phyloP scores from a whole-genome alignment of 2,888 invertebrate genomes.

The Drosophila merina region DNA sequence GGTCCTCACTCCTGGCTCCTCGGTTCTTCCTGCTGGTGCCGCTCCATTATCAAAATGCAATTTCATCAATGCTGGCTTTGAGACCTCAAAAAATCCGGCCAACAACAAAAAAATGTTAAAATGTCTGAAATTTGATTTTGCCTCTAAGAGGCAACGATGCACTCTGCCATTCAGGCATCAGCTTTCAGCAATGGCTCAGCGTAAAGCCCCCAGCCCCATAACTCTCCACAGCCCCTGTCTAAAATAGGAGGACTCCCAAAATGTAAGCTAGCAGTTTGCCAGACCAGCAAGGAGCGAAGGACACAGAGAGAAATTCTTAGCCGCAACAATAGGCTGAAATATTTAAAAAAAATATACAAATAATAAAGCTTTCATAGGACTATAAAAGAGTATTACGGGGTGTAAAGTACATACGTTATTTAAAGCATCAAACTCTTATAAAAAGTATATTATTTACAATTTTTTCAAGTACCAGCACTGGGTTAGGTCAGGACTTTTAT shows the following conservation, averaged over 20 bases:
- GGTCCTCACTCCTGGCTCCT: background rate
- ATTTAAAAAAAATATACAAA: background rate
- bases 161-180: slow-evolving; percentile 40
- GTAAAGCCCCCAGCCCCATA: slow-evolving; percentile 10
- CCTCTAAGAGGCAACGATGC: slow-evolving; percentile 38
- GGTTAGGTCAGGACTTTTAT: slow-evolving; percentile 31
- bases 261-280: slow-evolving; percentile 6
- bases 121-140: slow-evolving; percentile 66
- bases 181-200: slow-evolving; percentile 27
- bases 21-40: slow-evolving; percentile 19
- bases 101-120: slow-evolving; percentile 41
- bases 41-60: slow-evolving; percentile 65
- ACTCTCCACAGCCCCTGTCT: background rate
- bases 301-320: background rate
- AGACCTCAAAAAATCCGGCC: slow-evolving; percentile 48
- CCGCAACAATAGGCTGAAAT: background rate
- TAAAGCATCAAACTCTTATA: slow-evolving; percentile 23
- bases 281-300: slow-evolving; percentile 5
- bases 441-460: slow-evolving; percentile 39
- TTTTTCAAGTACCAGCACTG: slow-evolving; percentile 29
- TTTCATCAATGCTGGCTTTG: slow-evolving; percentile 60
- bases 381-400: background rate
- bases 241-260: slow-evolving; percentile 1
- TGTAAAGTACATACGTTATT: slow-evolving; percentile 5
- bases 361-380: background rate